These are phyloP conservation scores for Epirrita christyi DNA, from an alignment of 2,888 invertebrate species.

Conservation along the genomic window DNA sequence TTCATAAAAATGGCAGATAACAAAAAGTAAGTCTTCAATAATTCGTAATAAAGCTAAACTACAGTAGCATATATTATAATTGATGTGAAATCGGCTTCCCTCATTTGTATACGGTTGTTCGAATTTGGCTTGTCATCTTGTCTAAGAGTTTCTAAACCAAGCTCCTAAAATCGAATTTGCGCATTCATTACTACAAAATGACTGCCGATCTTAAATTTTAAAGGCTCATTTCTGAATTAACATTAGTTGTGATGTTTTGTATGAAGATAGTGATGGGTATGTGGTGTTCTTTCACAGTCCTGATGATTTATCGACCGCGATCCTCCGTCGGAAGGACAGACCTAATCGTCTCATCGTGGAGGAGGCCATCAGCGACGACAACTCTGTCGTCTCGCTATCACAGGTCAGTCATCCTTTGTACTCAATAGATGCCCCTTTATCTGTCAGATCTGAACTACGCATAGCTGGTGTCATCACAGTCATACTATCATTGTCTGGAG, in stretches of 20 bases:
- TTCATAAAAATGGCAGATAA: slow-evolving; percentile 82
- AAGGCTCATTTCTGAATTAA: background rate
- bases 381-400: slow-evolving; percentile 98
- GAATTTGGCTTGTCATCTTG: slow-evolving; percentile 85
- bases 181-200: slow-evolving; percentile 35
- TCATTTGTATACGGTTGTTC: slow-evolving; percentile 56
- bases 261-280: slow-evolving; percentile 32
- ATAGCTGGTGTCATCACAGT: background rate
- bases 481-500: background rate
- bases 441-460: slow-evolving; percentile 1
- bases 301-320: slow-evolving; percentile 98
- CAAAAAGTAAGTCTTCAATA: slow-evolving; percentile 74
- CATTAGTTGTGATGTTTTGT: background rate
- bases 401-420: slow-evolving; percentile 86
- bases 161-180: slow-evolving; percentile 43
- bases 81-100: slow-evolving; percentile 40
- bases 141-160: slow-evolving; percentile 59
- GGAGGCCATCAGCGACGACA: slow-evolving; percentile 99
- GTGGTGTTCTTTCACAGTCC: slow-evolving; percentile 76
- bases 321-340: slow-evolving; percentile 98
- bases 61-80: slow-evolving; percentile 13
- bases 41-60: background rate
- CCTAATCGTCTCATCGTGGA: slow-evolving; percentile 99
- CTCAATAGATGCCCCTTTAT: slow-evolving; percentile 21
- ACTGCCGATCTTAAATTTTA: background rate